Base-by-base conservation (phyloP, 2,888 invertebrate species). In the Seira sanloemensis region DNA sequence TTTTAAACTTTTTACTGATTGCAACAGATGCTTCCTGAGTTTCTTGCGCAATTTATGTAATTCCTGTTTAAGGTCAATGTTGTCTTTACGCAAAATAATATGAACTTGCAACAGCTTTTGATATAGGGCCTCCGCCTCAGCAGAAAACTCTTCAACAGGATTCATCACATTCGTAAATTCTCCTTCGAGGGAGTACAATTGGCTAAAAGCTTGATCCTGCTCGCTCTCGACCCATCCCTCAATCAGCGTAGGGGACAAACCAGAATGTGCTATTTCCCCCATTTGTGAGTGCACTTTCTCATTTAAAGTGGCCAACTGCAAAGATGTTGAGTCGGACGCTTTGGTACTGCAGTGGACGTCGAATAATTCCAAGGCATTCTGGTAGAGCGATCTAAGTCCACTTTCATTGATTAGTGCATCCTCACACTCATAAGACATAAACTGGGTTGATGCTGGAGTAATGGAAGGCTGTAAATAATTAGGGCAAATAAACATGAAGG, bases 131-230 rank as follows among this genome's bases (percentile, higher is more conserved):
- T 83, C 78, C 0, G 74, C 83, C 25, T 83, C 83, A 4, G 27
- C 73, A 21, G 73, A 19, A 12, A 83, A 67, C 37, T 78, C 78
- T 62, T 83, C 83, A 0, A 78, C 24, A 2, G 78, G 83, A 69
- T 18, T 78, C 83, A 83, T 83, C n/a, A 78, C 78, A 37, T 83
- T 73, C 23, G 83, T 67, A 74, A 73, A 78, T 21, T 78, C 78
- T 18, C 4, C 0, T 9, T 54, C 24, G 4, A 73, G 27, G 7
- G 19, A 46, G 0, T 46, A 58, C n/a, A 83, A 24, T 4, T 68
- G 62, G 2, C 21, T 21, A 1, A 23, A 16, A 7, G 73, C 72
- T 9, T n/a, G 18, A 4, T 74, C 83, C 24, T 78, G 78, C 25
- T 83, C 78, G n/a, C 18, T 54, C 7, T 66, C 21, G 0, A 72